Evolutionary conservation across 2,888 invertebrate species (phyloP), one percentile per base, ranked within the genome.

Genomic region (Lamellibrachia columna): DNA sequence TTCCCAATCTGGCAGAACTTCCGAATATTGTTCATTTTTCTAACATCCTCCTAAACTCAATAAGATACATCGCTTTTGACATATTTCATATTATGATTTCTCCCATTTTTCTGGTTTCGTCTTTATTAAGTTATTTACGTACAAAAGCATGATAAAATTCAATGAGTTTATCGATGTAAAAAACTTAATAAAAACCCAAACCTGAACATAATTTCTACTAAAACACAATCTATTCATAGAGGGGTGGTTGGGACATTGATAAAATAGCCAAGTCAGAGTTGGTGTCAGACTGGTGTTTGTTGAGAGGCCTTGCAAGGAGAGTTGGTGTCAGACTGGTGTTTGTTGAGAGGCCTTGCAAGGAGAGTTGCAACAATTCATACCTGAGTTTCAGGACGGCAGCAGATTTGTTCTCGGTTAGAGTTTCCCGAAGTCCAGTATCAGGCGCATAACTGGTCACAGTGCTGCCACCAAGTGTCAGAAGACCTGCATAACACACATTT

Each of bases 381-480:
- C 96, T 96, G 55, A 97, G 94, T 95, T 97, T 97, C 97, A 97
- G 97, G 53, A 97, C 95, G 52, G 96, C 96, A 93, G 95, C 95
- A 93, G 96, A 96, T 93, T 96, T 96, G 92, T 93, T 94, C 93
- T 97, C 96, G 93, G 96, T 96, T 60, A 97, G 95, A 92, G 95
- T 95, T 94, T 97, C 97, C 93, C 97, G 96, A 75, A 97, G 96
- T 4, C 97, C 97, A 93, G 96, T 95, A 92, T 97, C 96, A 55
- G 97, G 97, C 60, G 97, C 96, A 94, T 97, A 97, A 4, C 97
- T 96, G 22, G 97, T 96, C 22, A 97, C 96, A 92, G 96, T 94
- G 94, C 97, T 96, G 9, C 97, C 97, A 8, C 97, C 97, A 94
- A 96, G 95, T 96, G 97, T 96, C 91, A 97, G 95, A 91, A 97